phyloP scores from a whole-genome alignment of 1,140 invertebrate species.

The Carcinoscorpius rotundicauda region DNA sequence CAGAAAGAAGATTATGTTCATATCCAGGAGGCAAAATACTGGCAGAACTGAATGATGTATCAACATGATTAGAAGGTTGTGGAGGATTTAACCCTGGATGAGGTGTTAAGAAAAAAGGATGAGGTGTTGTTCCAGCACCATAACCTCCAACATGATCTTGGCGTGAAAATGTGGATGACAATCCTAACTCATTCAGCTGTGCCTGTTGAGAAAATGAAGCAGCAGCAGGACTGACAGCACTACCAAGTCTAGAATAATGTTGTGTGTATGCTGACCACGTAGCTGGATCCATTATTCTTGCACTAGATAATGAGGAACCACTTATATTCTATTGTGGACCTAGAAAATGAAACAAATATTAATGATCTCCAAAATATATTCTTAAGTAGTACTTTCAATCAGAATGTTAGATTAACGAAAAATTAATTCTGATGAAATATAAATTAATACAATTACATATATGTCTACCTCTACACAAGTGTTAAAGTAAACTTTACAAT shows the following conservation, averaged over 20 bases:
- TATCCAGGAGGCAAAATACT: slow-evolving; percentile 18
- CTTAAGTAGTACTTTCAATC: too few species aligned
- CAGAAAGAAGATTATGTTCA: slow-evolving; percentile 20
- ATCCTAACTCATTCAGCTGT: slow-evolving; percentile 19
- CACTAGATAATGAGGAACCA: neutral
- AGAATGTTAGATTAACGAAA: too few species aligned
- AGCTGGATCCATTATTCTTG: slow-evolving; percentile 16
- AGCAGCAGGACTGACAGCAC: slow-evolving; percentile 16
- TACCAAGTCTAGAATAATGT: slow-evolving; percentile 21
- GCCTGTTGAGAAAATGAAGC: slow-evolving; percentile 5
- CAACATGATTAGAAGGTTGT: slow-evolving; percentile 16
- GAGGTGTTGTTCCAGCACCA: slow-evolving; percentile 13
- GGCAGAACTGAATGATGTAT: slow-evolving; percentile 20
- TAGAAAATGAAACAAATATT: too few species aligned
- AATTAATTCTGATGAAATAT: too few species aligned
- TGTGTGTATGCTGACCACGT: slow-evolving; percentile 24
- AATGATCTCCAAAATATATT: too few species aligned
- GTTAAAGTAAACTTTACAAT: too few species aligned
- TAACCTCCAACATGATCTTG: slow-evolving; percentile 20
- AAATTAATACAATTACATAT: too few species aligned
- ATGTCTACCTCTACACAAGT: too few species aligned
- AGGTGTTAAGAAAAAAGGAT: slow-evolving; percentile 17
- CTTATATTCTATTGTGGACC: too few species aligned
- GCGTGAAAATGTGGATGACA: slow-evolving; percentile 17
- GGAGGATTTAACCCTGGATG: slow-evolving; percentile 17